Conservation (phyloP, 1,140 invertebrate species). For the Leptonema lineaticorne region DNA sequence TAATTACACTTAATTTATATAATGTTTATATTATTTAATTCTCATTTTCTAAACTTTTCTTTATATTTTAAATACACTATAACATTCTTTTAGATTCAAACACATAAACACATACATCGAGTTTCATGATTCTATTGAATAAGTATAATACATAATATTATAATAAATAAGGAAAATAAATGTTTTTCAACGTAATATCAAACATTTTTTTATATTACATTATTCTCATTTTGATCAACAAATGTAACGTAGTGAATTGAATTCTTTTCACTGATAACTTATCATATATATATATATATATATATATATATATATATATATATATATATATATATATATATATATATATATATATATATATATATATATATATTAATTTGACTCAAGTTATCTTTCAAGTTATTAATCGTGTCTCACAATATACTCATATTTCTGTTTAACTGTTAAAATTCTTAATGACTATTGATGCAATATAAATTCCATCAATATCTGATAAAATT, state of each 20-base stretch:
- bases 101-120: no score
- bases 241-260: neutral
- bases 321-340: neutral
- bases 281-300: neutral
- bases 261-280: neutral
- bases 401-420: no score
- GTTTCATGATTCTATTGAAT: neutral
- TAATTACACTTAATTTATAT: neutral
- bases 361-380: neutral
- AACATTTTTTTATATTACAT: neutral
- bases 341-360: neutral
- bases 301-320: neutral
- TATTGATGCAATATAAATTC: neutral
- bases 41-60: no score
- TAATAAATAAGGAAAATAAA: neutral
- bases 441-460: no score
- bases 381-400: neutral
- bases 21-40: no score
- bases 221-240: neutral
- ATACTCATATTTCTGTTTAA: no score
- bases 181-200: neutral
- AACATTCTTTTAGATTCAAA: no score
- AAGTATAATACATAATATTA: neutral
- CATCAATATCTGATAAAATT: neutral
- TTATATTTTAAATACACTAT: no score